phyloP scores from a whole-genome alignment of 2,888 invertebrate genomes.

The Dione juno region DNA sequence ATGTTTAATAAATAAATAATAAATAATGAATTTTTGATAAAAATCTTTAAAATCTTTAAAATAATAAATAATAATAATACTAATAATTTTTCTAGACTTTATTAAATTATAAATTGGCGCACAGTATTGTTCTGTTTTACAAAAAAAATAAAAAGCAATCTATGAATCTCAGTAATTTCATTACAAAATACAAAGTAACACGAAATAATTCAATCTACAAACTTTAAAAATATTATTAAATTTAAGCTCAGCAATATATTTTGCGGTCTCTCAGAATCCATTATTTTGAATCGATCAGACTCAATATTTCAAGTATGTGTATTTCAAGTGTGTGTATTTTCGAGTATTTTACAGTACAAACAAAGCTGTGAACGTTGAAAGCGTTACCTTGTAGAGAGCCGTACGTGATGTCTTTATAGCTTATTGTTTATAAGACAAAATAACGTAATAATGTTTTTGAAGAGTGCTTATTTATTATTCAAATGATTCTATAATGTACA shows the following conservation, averaged over 20 bases:
- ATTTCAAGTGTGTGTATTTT: constrained; percentile 49
- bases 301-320: constrained; percentile 42
- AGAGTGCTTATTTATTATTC: constrained; percentile 33
- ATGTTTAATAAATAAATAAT: no score
- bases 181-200: no score
- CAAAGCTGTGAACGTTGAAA: constrained; percentile 50
- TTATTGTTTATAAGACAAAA: constrained; percentile 54
- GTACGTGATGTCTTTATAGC: constrained; percentile 53
- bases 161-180: no score
- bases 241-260: neutral
- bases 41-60: no score
- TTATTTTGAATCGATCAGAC: constrained; percentile 7
- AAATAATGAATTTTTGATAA: no score
- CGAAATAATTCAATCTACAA: no score
- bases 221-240: neutral
- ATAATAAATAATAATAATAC: no score
- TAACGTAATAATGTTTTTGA: constrained; percentile 48
- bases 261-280: neutral
- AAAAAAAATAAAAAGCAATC: no score
- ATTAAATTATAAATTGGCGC: no score
- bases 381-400: constrained; percentile 46
- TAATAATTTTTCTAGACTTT: no score
- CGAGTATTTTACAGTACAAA: constrained; percentile 48
- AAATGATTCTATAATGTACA: constrained; percentile 5
- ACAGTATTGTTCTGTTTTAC: no score